Percentiles rank a stretch among this genome's conserved stretches.
phyloP scores from a whole-genome alignment of 1,140 invertebrate species.

The Heliconius nattereri region DNA sequence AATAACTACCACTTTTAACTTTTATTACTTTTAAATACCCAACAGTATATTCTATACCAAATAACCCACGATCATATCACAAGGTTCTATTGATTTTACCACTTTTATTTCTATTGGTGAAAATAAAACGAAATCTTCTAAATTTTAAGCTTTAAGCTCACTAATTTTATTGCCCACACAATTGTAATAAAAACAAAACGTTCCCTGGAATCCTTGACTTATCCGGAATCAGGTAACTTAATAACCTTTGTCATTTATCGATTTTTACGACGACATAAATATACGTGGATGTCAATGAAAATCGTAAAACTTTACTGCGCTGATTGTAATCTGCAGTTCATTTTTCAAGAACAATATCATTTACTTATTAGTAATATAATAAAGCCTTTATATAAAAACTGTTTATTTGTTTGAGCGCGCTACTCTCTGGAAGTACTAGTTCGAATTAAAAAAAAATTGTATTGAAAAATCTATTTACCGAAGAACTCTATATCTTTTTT shows the following conservation, averaged over 20 bases:
- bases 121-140: background rate
- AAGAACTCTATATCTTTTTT: too few relatives aligned
- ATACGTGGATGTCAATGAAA: slow-evolving; percentile 27
- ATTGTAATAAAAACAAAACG: slow-evolving; percentile 15
- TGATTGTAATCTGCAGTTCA: slow-evolving; percentile 15
- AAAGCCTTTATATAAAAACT: too few relatives aligned
- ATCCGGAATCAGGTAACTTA: slow-evolving; percentile 17
- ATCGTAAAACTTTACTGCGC: slow-evolving; percentile 23
- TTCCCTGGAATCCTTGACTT: background rate
- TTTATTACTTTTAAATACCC: too few relatives aligned
- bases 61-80: too few relatives aligned
- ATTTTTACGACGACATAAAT: slow-evolving; percentile 24
- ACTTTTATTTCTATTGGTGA: background rate
- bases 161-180: background rate
- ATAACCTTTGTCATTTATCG: slow-evolving; percentile 19
- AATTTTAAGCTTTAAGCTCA: background rate
- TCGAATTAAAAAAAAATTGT: too few relatives aligned
- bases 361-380: background rate
- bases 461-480: too few relatives aligned
- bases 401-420: too few relatives aligned
- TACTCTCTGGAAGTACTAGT: too few relatives aligned
- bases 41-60: too few relatives aligned
- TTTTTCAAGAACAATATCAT: background rate
- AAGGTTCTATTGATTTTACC: too few relatives aligned
- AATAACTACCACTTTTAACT: too few relatives aligned